Base-by-base conservation (phyloP, 2,797 vertebrate genomes). In the Chlorospingus flavigularis region DNA sequence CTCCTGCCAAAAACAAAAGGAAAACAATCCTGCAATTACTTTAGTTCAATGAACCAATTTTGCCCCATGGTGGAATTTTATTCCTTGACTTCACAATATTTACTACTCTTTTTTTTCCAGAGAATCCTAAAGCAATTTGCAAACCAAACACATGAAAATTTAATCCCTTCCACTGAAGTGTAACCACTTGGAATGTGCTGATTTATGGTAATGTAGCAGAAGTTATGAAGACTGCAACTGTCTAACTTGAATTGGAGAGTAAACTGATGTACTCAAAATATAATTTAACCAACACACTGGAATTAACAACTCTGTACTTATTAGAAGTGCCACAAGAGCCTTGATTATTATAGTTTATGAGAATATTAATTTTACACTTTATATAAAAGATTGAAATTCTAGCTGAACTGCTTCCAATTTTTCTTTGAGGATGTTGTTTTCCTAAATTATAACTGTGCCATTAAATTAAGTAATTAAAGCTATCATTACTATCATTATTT, bases 201-300 rank as follows among this genome's bases (percentile, higher is more conserved):
- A 78, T 92, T 94, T 88, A 89, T 54, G 26, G 21, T 57, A 78
- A 81, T 50, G 18, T 47, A 84, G n/a, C 45, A 91, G 77, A 87
- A 81, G 62, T 72, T 91, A 53, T 51, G 54, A 93, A 89, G 47
- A 89, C 20, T 86, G 21, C 21, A 75, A 78, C 51, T 62, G 33
- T 79, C 68, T 73, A 83, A 74, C 25, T 13, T 5, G 39, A 91
- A 92, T 1, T 72, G 58, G 30, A 72, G 19, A 66, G 13, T 68
- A 75, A 91, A 90, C 39, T 43, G 43, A 75, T 91, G 84, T 57
- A 58, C 18, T 28, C 45, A 68, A 86, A 70, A 73, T 51, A 80
- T 40, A 79, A 78, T 94, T 86, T 87, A 78, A 67, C 33, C 17
- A 78, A 68, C 54, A 61, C 35, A 40, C 7, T 42, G 37, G 28